phyloP scores from a whole-genome alignment of 1,140 invertebrate genomes.

The Euwallacea fornicatus region DNA sequence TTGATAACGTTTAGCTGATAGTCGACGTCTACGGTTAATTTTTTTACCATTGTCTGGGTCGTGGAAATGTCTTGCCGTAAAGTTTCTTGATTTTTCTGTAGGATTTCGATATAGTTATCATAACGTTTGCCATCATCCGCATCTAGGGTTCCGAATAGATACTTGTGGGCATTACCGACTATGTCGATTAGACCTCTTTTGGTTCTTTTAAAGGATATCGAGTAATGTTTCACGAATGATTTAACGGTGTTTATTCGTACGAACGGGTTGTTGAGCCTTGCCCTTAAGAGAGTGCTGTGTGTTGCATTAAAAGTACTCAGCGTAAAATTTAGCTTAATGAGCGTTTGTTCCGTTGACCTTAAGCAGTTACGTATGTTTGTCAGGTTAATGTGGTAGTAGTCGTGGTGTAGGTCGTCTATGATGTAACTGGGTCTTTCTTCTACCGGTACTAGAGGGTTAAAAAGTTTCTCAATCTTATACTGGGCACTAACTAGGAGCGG shows the following conservation, averaged over 20 bases:
- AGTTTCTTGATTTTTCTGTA: conserved; percentile 9
- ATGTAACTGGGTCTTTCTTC: conserved; percentile 7
- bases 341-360: conserved; percentile 2
- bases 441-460: conserved; percentile 8
- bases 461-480: conserved; percentile 4
- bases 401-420: conserved; percentile 4
- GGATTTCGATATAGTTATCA: conserved; percentile 11
- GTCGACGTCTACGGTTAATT: conserved; percentile 2
- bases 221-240: conserved; percentile 10
- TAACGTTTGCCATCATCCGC: conserved; percentile 19
- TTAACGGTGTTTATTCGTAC: neutral
- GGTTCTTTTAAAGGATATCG: neutral
- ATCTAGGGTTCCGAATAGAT: conserved; percentile 1
- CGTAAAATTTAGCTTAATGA: neutral
- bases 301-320: neutral
- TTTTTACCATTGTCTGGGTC: conserved; percentile 17
- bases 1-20: neutral
- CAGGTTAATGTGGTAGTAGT: conserved; percentile 17
- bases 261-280: neutral
- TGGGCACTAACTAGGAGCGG: too few relatives aligned
- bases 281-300: neutral
- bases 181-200: conserved; percentile 18
- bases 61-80: conserved; percentile 8
- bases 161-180: conserved; percentile 2
- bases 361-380: conserved; percentile 9